Conservation (phyloP, 2,888 invertebrate species). For the Dioctria linearis region DNA sequence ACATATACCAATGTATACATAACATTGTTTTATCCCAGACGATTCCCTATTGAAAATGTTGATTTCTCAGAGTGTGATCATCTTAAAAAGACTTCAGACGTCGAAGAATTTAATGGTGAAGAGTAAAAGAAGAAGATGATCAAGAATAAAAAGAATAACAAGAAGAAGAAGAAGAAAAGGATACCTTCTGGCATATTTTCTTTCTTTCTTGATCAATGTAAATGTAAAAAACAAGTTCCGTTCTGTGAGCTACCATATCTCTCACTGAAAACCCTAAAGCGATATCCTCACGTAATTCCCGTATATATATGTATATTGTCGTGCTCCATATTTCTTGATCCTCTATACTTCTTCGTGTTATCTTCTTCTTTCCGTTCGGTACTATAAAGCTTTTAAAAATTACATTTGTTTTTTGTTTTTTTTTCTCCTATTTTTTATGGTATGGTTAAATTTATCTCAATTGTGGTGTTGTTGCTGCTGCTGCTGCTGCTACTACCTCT, state of each 20-base stretch:
- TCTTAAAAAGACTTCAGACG: background rate
- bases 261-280: conserved; percentile 19
- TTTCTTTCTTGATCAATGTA: conserved; percentile 40
- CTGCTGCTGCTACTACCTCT: conserved; percentile 25
- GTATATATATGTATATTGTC: background rate
- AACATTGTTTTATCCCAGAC: conserved; percentile 6
- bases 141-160: too few species aligned
- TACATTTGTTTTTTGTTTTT: conserved; percentile 19
- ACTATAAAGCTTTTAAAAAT: conserved; percentile 1
- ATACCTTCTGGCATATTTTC: conserved; percentile 49
- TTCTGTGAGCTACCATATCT: conserved; percentile 50
- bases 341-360: background rate
- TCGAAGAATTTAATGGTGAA: background rate
- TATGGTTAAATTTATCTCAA: conserved; percentile 37
- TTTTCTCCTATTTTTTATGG: background rate
- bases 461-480: conserved; percentile 31
- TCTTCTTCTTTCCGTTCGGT: background rate
- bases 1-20: background rate
- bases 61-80: background rate
- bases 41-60: background rate
- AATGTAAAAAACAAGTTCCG: conserved; percentile 44
- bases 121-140: background rate
- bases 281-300: conserved; percentile 20
- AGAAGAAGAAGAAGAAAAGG: conserved; percentile 18
- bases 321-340: conserved; percentile 43